Evolutionary conservation across 2,888 invertebrate species (phyloP).

Genomic region (Serripes groenlandicus): DNA sequence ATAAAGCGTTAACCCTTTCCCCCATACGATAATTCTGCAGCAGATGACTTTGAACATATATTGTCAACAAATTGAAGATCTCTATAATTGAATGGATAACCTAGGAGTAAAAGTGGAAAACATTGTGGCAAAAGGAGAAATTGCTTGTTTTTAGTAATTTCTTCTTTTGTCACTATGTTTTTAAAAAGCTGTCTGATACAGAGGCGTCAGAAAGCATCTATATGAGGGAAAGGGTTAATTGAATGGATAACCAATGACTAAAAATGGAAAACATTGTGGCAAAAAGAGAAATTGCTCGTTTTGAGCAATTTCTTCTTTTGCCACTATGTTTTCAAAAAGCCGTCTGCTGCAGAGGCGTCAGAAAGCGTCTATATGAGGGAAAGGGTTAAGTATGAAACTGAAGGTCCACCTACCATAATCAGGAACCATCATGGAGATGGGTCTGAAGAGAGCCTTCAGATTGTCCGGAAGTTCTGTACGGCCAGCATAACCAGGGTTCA

Average conservation of each 20-base stretch:
- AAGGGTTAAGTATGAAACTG: too few species aligned
- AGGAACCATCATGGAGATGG: slow-evolving; percentile 97
- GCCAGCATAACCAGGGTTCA: slow-evolving; percentile 97
- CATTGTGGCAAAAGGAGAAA: background rate
- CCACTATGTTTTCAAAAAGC: background rate
- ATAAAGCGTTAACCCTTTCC: too few species aligned
- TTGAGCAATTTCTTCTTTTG: background rate
- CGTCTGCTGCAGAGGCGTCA: background rate
- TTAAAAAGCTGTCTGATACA: background rate
- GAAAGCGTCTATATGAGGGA: background rate
- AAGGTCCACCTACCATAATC: slow-evolving; percentile 91
- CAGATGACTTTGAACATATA: too few species aligned
- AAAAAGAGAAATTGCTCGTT: background rate
- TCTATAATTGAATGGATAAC: too few species aligned
- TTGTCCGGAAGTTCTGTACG: slow-evolving; percentile 96
- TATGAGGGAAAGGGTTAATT: background rate
- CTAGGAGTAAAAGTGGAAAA: background rate
- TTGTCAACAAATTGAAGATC: too few species aligned
- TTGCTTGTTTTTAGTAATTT: background rate
- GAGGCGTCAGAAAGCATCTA: background rate
- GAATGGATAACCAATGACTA: too few species aligned
- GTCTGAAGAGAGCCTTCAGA: slow-evolving; percentile 94
- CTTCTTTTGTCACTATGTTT: background rate
- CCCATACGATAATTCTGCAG: too few species aligned
- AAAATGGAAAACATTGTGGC: background rate